These are phyloP conservation scores for Scotopteryx bipunctaria DNA, from an alignment of 2,888 invertebrate genomes.

Conservation along the genomic window DNA sequence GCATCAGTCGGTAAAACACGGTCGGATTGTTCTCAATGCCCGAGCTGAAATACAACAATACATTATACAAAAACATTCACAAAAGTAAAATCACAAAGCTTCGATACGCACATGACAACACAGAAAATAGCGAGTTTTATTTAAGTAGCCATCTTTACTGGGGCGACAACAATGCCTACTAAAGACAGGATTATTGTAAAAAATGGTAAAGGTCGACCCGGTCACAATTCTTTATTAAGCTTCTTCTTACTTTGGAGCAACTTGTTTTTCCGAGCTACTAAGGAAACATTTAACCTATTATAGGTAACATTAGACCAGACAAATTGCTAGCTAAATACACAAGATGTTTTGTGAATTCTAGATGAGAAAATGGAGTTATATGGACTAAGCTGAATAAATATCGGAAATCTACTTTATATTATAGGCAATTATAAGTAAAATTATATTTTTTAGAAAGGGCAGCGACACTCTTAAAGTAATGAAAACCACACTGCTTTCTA, in stretches of 20 bases:
- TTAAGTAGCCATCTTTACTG: slow-evolving; percentile 31
- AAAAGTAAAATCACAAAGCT: slow-evolving; percentile 25
- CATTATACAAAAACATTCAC: slow-evolving; percentile 45
- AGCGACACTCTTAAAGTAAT: no score
- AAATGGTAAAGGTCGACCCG: slow-evolving; percentile 20
- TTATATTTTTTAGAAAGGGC: no score
- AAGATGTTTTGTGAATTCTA: no score
- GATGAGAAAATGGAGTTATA: no score
- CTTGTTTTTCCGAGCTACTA: neutral
- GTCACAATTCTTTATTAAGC: slow-evolving; percentile 23
- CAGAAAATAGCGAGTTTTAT: slow-evolving; percentile 32
- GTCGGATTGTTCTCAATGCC: slow-evolving; percentile 98
- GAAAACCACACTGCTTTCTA: no score
- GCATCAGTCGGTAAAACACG: slow-evolving; percentile 97
- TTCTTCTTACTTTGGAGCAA: neutral
- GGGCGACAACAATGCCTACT: slow-evolving; percentile 31
- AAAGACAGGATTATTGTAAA: slow-evolving; percentile 22
- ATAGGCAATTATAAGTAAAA: no score
- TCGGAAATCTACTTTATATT: no score
- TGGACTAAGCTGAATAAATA: no score
- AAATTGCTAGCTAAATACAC: no score
- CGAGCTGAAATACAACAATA: slow-evolving; percentile 86
- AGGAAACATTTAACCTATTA: no score
- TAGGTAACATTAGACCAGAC: no score
- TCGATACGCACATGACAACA: slow-evolving; percentile 62